phyloP scores from a whole-genome alignment of 1,140 invertebrate species.

The Gerris buenoi region DNA sequence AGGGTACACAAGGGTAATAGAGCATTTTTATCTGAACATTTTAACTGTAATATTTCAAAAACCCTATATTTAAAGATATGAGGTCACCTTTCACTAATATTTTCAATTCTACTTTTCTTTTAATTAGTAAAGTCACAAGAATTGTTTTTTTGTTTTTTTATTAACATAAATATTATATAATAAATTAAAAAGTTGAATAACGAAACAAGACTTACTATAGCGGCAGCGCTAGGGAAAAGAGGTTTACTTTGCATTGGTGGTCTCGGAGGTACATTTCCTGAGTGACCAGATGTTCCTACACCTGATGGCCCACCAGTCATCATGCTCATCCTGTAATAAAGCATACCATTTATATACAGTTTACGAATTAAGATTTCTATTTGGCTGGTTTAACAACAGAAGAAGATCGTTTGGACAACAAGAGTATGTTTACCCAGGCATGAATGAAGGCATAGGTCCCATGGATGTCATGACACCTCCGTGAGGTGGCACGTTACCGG shows the following conservation, averaged over 20 bases:
- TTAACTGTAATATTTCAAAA: too few species aligned
- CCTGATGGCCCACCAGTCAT: slow-evolving; percentile 31
- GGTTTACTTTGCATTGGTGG: slow-evolving; percentile 34
- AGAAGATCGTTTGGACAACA: too few species aligned
- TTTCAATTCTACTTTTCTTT: too few species aligned
- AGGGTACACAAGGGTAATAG: too few species aligned
- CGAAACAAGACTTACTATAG: slow-evolving; percentile 28
- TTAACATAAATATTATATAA: slow-evolving; percentile 17
- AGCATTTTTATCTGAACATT: too few species aligned
- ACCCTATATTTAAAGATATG: too few species aligned
- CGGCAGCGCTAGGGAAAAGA: slow-evolving; percentile 56
- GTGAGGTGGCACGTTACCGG: slow-evolving; percentile 40
- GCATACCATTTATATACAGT: not conserved
- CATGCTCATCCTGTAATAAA: slow-evolving; percentile 34
- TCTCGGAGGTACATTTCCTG: slow-evolving; percentile 34
- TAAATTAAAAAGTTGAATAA: not conserved
- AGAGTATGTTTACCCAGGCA: slow-evolving; percentile 44
- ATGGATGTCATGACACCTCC: slow-evolving; percentile 46
- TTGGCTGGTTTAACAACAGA: too few species aligned
- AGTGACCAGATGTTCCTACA: slow-evolving; percentile 19
- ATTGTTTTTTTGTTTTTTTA: too few species aligned
- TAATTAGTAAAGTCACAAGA: too few species aligned
- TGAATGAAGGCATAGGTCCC: slow-evolving; percentile 50
- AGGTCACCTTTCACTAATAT: too few species aligned
- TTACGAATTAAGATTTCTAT: slow-evolving; percentile 7